Evolutionary conservation across 2,888 invertebrate species (phyloP).

Genomic region (Habrosyne pyritoides): DNA sequence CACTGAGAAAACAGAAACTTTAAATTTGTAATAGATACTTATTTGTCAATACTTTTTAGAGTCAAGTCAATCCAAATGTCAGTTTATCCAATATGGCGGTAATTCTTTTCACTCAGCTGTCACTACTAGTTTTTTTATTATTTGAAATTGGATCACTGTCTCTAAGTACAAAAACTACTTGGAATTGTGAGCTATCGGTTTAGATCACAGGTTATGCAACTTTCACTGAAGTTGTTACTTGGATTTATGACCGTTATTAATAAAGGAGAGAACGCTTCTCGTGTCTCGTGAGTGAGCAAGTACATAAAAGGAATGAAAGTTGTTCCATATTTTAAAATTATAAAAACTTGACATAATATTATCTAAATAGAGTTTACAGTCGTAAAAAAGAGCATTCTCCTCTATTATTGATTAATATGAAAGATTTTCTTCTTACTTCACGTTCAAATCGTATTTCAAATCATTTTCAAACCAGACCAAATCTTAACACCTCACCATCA

Average conservation of each 20-base stretch:
- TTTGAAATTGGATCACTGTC: background rate
- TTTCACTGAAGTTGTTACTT: background rate
- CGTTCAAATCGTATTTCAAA: background rate
- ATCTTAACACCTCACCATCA: slow-evolving; percentile 1
- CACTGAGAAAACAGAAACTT: too few species aligned
- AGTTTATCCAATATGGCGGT: too few species aligned
- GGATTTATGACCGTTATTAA: background rate
- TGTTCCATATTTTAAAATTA: background rate
- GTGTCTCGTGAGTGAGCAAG: background rate
- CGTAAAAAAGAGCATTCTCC: background rate
- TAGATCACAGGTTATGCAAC: background rate
- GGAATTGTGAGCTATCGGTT: background rate
- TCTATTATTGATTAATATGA: background rate
- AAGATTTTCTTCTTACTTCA: background rate
- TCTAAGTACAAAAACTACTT: background rate
- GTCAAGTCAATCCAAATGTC: too few species aligned
- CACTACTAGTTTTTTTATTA: too few species aligned
- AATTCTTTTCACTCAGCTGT: too few species aligned
- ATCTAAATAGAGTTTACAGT: too few species aligned
- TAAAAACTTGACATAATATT: background rate
- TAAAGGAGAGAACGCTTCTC: background rate
- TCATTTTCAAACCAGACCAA: background rate
- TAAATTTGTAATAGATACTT: too few species aligned
- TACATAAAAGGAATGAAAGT: background rate
- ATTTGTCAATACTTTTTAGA: too few species aligned